phyloP scores from a whole-genome alignment of 2,888 invertebrate species.

The Galeruca laticollis region DNA sequence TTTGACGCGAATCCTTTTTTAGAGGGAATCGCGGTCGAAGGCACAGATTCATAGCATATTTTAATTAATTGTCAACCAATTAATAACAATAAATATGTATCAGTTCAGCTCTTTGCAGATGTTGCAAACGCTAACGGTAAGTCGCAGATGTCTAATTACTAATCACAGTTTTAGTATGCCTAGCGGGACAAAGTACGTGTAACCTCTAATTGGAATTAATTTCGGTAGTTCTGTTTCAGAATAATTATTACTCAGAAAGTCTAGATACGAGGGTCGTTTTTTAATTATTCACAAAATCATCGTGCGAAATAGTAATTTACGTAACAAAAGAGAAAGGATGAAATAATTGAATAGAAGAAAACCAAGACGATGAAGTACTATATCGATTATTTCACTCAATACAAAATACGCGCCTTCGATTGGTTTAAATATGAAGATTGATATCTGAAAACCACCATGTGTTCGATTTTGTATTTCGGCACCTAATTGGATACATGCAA shows the following conservation, averaged over 20 bases:
- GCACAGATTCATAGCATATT: not conserved
- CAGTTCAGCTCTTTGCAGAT: conserved; percentile 8
- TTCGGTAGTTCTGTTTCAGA: conserved; percentile 1
- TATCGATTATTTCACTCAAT: no score
- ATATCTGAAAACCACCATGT: no score
- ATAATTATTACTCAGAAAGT: not conserved
- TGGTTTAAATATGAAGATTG: no score
- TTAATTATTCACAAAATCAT: not conserved
- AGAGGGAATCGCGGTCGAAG: not conserved
- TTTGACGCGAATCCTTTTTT: not conserved
- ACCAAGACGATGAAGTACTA: no score
- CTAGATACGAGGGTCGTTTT: not conserved
- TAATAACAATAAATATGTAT: conserved; percentile 26
- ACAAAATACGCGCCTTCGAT: no score
- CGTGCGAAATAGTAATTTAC: not conserved
- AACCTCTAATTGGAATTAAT: conserved; percentile 21
- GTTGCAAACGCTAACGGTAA: conserved; percentile 9
- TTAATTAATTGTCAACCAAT: conserved; percentile 22
- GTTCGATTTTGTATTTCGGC: no score
- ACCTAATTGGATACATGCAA: no score
- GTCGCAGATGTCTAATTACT: conserved; percentile 22
- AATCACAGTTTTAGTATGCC: conserved; percentile 9
- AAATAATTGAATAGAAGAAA: no score
- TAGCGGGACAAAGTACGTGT: conserved; percentile 11
- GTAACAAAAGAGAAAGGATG: not conserved